A percentile compares a stretch with the other conserved stretches of the same genome.
Conservation (phyloP, 2,113 vertebrate species). For the Anolis carolinensis region DNA sequence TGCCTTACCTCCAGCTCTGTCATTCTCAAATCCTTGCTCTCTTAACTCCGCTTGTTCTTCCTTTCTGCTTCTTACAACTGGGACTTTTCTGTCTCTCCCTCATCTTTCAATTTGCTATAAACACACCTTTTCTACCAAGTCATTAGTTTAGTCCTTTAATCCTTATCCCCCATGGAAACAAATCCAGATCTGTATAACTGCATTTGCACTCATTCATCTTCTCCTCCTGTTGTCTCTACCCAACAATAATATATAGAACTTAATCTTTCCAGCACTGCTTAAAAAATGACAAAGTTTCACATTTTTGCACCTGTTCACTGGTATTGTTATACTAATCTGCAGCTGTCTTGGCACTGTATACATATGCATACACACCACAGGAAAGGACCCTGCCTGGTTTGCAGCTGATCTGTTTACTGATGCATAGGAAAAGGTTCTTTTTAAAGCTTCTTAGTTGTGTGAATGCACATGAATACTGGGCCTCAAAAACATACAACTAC, state of each 20-base stretch:
- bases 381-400: background rate
- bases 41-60: too few relatives aligned
- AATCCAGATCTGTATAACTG: background rate
- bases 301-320: background rate
- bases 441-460: background rate
- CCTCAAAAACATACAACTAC: background rate
- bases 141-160: background rate
- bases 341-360: background rate
- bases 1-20: background rate
- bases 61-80: background rate
- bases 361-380: background rate
- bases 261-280: background rate
- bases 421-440: background rate
- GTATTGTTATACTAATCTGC: background rate
- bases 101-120: background rate
- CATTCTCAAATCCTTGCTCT: background rate
- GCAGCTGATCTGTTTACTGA: background rate
- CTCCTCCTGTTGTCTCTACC: background rate
- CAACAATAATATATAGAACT: background rate
- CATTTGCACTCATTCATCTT: background rate
- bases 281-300: background rate
- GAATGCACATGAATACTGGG: background rate
- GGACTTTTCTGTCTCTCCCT: background rate
- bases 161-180: background rate
- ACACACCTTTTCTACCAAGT: background rate